Evolutionary conservation across 2,888 invertebrate species (phyloP).

Genomic region (Xestia xanthographa): DNA sequence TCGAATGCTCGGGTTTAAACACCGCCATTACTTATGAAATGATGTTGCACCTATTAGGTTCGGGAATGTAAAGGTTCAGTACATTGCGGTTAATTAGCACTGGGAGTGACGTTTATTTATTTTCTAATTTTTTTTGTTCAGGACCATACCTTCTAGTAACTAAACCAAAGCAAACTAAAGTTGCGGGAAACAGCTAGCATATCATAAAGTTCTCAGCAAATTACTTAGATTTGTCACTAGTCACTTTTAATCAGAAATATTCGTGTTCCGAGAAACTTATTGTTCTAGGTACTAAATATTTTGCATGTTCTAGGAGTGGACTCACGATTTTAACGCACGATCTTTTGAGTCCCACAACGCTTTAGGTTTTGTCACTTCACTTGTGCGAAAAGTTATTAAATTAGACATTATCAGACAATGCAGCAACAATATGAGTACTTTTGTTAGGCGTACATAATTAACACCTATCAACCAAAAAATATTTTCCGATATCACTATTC

Average conservation of each 20-base stretch:
- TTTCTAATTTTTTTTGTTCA: not conserved
- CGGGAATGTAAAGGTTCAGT: not conserved
- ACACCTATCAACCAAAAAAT: not conserved
- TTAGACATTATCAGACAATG: not conserved
- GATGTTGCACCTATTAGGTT: not conserved
- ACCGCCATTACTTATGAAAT: not conserved
- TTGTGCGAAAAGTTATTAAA: not conserved
- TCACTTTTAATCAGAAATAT: slow-evolving; percentile 22
- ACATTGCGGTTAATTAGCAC: not conserved
- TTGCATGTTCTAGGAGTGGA: slow-evolving; percentile 5
- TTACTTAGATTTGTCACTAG: slow-evolving; percentile 3
- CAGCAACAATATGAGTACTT: not conserved
- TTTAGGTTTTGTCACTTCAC: not conserved
- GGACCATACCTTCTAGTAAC: not conserved
- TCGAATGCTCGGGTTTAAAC: not conserved
- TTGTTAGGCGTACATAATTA: not conserved
- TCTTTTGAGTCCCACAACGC: not conserved
- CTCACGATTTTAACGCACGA: slow-evolving; percentile 38
- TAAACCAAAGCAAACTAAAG: too few species aligned
- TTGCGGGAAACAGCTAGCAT: not conserved
- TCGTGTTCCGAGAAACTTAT: not conserved
- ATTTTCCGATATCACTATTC: slow-evolving; percentile 29
- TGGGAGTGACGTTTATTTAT: not conserved
- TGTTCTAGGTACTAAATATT: slow-evolving; percentile 12
- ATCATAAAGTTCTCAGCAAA: slow-evolving; percentile 5